Conservation (phyloP, 2,113 vertebrate genomes). For the Panthera uncia region DNA sequence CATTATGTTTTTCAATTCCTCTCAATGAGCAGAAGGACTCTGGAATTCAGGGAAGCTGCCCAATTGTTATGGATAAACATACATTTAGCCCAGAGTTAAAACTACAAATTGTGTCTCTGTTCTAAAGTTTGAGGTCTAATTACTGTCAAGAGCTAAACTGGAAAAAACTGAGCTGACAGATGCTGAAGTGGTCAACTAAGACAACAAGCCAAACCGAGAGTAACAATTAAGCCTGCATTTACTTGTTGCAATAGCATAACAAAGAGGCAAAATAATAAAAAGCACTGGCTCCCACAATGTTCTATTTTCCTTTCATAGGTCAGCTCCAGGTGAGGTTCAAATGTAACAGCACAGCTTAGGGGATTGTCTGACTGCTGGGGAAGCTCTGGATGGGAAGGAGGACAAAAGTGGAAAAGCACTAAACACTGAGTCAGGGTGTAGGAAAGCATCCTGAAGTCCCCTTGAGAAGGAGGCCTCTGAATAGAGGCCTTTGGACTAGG, state of each 20-base stretch:
- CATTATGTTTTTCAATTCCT: neutral
- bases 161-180: neutral
- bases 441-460: neutral
- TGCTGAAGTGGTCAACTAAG: neutral
- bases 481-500: neutral
- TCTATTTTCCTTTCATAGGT: neutral
- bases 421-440: neutral
- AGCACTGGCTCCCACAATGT: neutral
- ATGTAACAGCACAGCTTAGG: accelerated
- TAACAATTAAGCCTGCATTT: neutral
- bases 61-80: neutral
- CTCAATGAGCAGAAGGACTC: neutral
- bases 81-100: neutral
- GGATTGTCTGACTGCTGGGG: neutral
- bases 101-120: neutral
- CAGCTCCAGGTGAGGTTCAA: neutral
- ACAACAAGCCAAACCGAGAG: neutral
- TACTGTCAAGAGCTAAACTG: neutral
- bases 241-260: neutral
- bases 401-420: neutral
- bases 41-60: neutral
- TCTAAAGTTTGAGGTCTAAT: neutral
- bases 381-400: neutral
- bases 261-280: neutral
- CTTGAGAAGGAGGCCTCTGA: neutral